Evolutionary conservation across 2,113 vertebrate genomes (phyloP).

Genomic region (Lycaon pictus): DNA sequence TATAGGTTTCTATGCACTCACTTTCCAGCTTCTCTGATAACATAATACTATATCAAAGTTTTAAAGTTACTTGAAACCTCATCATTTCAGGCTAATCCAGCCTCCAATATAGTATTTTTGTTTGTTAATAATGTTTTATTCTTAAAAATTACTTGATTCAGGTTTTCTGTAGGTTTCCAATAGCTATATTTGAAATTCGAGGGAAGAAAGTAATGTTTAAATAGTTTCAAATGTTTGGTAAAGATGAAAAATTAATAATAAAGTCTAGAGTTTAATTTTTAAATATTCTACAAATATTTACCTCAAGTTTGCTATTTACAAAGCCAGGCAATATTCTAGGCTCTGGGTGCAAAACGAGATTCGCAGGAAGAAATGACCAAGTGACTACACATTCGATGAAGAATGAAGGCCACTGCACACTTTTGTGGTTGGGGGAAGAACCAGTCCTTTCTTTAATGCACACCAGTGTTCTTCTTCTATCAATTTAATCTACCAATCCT

Average conservation of each 20-base stretch:
- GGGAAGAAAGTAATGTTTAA: not conserved
- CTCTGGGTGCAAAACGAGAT: not conserved
- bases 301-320: not conserved
- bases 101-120: not conserved
- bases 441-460: not conserved
- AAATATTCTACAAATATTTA: not conserved
- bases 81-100: not conserved
- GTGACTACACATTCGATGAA: not conserved
- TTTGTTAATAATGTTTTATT: not conserved
- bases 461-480: not conserved
- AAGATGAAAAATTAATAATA: conserved; percentile 4
- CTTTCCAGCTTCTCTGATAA: not conserved
- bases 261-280: not conserved
- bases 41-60: not conserved
- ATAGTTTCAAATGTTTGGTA: not conserved
- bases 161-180: not conserved
- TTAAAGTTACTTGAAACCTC: not conserved
- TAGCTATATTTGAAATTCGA: not conserved
- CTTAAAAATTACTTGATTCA: not conserved
- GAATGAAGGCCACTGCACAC: not conserved
- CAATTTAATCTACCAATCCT: not conserved
- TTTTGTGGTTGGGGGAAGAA: not conserved
- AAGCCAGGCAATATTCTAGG: not conserved
- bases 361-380: not conserved
- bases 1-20: not conserved